Conservation (phyloP, 2,888 invertebrate genomes). For the Agriopis aurantiaria region DNA sequence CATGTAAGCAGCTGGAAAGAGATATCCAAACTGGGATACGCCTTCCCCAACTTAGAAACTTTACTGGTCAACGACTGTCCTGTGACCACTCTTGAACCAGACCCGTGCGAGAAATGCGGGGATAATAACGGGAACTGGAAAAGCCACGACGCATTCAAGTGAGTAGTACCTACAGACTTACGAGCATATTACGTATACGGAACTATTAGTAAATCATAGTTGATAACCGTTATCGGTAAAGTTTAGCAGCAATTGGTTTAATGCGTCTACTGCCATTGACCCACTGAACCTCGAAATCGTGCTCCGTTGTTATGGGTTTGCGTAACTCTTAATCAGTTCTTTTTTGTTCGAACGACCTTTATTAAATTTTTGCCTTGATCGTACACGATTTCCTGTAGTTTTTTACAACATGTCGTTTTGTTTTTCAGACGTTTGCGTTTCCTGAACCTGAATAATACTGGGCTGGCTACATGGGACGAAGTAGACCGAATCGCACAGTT, state of each 20-base stretch:
- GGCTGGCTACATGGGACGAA: conserved; percentile 94
- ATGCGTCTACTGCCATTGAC: conserved; percentile 68
- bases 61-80: conserved; percentile 95
- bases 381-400: conserved; percentile 38
- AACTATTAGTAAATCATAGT: conserved; percentile 31
- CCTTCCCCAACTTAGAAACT: conserved; percentile 94
- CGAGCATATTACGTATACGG: conserved; percentile 29
- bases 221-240: conserved; percentile 43
- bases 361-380: conserved; percentile 34
- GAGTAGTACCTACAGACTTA: conserved; percentile 55
- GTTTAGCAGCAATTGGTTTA: conserved; percentile 50
- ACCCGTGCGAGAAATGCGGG: conserved; percentile 86
- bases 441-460: conserved; percentile 94
- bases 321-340: conserved; percentile 44
- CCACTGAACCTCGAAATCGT: conserved; percentile 66
- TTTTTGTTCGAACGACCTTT: conserved; percentile 39
- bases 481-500: conserved; percentile 94
- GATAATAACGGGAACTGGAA: conserved; percentile 81
- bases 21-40: conserved; percentile 92
- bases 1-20: conserved; percentile 94
- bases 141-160: conserved; percentile 88
- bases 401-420: conserved; percentile 45
- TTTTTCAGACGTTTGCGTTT: conserved; percentile 89
- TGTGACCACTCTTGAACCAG: conserved; percentile 87
- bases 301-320: conserved; percentile 47